phyloP scores from a whole-genome alignment of 2,797 vertebrate species.

The Lacerta viridis region DNA sequence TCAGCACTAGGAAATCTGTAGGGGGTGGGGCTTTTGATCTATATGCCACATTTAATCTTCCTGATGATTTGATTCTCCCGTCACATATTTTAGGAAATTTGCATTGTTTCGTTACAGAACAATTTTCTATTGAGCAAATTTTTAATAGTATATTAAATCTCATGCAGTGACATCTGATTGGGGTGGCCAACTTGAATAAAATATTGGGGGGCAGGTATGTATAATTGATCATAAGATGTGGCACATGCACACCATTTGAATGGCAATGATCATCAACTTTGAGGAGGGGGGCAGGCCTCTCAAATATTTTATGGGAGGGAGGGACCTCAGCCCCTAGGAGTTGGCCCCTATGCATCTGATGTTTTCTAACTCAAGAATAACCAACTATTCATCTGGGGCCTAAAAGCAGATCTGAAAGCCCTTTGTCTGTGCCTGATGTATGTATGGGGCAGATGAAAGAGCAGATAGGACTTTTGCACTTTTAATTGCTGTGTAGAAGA shows the following conservation, averaged over 20 bases:
- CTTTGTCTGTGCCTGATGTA: not conserved
- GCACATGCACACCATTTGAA: too few relatives aligned
- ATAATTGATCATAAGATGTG: too few relatives aligned
- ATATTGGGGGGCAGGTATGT: too few relatives aligned
- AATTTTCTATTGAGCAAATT: constrained; percentile 64
- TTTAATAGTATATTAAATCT: constrained; percentile 50
- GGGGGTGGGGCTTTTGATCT: constrained; percentile 54
- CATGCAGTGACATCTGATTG: constrained; percentile 42
- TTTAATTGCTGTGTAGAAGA: not conserved
- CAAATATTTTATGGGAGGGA: too few relatives aligned
- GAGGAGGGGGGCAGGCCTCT: too few relatives aligned
- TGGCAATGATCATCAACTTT: too few relatives aligned
- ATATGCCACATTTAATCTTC: constrained; percentile 65
- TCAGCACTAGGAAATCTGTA: constrained; percentile 57
- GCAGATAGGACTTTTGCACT: not conserved
- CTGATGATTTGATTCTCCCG: constrained; percentile 58
- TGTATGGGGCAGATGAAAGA: not conserved
- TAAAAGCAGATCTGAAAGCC: not conserved
- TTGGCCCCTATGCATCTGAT: not conserved
- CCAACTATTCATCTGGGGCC: not conserved
- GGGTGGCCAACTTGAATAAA: too few relatives aligned
- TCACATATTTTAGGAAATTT: constrained; percentile 37
- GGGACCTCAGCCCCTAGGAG: too few relatives aligned
- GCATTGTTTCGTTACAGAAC: not conserved
- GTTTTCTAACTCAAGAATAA: constrained; percentile 54